Evolutionary conservation across 2,113 vertebrate species (phyloP).

Genomic region (Meles meles): DNA sequence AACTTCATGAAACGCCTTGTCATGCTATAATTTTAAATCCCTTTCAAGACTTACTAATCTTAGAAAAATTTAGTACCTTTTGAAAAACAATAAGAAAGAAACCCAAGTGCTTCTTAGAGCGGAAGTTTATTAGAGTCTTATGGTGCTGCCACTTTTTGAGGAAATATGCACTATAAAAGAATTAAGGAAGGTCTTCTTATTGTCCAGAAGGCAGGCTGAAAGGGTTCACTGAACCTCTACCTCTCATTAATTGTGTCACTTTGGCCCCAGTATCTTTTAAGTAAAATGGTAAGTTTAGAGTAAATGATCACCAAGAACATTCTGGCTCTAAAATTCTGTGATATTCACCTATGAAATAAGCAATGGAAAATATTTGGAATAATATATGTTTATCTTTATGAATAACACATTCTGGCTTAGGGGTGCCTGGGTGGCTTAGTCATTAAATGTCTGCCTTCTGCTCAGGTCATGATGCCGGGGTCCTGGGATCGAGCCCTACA

Average conservation of each 20-base stretch:
- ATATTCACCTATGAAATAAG: background rate
- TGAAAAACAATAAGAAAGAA: background rate
- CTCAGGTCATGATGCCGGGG: no score
- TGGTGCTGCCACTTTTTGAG: background rate
- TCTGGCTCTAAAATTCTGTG: background rate
- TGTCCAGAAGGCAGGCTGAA: background rate
- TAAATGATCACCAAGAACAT: background rate
- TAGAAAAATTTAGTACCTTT: background rate
- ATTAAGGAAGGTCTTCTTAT: background rate
- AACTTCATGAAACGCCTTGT: background rate
- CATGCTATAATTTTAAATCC: background rate
- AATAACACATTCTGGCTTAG: background rate
- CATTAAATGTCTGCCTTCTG: no score
- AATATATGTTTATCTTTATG: background rate
- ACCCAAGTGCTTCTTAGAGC: background rate
- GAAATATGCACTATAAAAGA: background rate
- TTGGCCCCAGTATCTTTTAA: background rate
- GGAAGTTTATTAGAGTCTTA: background rate
- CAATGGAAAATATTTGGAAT: background rate
- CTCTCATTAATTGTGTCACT: background rate
- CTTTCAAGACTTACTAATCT: background rate
- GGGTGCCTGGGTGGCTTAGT: no score
- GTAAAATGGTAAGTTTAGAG: background rate
- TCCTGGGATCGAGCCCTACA: no score
- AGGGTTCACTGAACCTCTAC: background rate